Evolutionary conservation across 1,140 invertebrate species (phyloP).

Genomic region (Drosophila takahashii): DNA sequence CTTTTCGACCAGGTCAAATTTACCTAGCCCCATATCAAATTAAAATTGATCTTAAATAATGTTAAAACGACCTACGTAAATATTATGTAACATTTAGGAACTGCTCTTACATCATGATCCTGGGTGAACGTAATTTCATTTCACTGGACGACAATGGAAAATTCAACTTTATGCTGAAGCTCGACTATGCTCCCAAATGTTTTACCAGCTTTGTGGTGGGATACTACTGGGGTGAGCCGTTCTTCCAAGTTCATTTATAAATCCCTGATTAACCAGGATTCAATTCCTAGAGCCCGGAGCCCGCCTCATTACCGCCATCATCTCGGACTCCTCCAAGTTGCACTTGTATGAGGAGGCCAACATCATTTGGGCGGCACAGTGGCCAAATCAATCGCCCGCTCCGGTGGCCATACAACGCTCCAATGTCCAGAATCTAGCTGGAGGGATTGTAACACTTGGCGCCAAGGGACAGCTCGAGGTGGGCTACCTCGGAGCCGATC

Average conservation of each 20-base stretch:
- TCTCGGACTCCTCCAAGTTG: slow-evolving; percentile 87
- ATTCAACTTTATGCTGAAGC: slow-evolving; percentile 77
- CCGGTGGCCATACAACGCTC: slow-evolving; percentile 80
- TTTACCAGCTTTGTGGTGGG: slow-evolving; percentile 79
- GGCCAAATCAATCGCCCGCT: slow-evolving; percentile 58
- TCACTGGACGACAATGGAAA: slow-evolving; percentile 74
- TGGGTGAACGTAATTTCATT: slow-evolving; percentile 79
- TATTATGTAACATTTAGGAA: slow-evolving; percentile 19
- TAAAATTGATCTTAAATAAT: too few species aligned
- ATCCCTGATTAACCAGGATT: too few species aligned
- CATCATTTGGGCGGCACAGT: slow-evolving; percentile 91
- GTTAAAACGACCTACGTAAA: too few species aligned
- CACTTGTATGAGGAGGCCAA: slow-evolving; percentile 90
- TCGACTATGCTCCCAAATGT: slow-evolving; percentile 82
- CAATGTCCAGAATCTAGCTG: slow-evolving; percentile 71
- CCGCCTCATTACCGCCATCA: slow-evolving; percentile 86
- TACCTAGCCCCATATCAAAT: too few species aligned
- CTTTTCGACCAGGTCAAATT: too few species aligned
- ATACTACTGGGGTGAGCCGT: slow-evolving; percentile 79
- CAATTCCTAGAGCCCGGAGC: slow-evolving; percentile 85
- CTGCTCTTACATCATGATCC: slow-evolving; percentile 71
- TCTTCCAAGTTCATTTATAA: accelerated
- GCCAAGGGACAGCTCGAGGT: slow-evolving; percentile 65
- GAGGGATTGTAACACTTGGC: slow-evolving; percentile 73
- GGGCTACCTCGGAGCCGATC: slow-evolving; percentile 79